Conservation (phyloP, 2,113 vertebrate genomes). For the Salvelinus namaycush region DNA sequence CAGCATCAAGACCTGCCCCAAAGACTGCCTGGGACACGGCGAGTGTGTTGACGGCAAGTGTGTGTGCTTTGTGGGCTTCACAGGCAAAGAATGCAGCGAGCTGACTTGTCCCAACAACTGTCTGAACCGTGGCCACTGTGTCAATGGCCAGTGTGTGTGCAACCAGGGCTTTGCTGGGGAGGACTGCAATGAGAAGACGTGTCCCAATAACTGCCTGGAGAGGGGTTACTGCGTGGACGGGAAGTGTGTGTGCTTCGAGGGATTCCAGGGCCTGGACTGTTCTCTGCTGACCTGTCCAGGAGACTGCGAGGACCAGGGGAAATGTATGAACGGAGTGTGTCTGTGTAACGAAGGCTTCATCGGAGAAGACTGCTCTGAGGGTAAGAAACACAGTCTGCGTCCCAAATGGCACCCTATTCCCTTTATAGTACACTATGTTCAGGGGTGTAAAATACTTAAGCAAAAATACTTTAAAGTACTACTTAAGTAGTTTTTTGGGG, state of each 20-base stretch:
- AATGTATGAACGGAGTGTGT: slow-evolving; percentile 80
- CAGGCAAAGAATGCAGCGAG: slow-evolving; percentile 80
- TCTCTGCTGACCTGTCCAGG: slow-evolving; percentile 74
- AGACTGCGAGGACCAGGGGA: slow-evolving; percentile 81
- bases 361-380: slow-evolving; percentile 83
- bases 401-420: background rate
- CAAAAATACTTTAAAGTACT: too few relatives aligned
- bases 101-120: slow-evolving; percentile 84
- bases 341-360: slow-evolving; percentile 84
- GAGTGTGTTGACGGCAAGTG: slow-evolving; percentile 86
- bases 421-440: background rate
- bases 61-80: slow-evolving; percentile 77
- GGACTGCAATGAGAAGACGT: slow-evolving; percentile 83
- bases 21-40: slow-evolving; percentile 78
- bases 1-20: slow-evolving; percentile 79
- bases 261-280: slow-evolving; percentile 81
- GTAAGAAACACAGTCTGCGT: slow-evolving; percentile 48
- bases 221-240: slow-evolving; percentile 82
- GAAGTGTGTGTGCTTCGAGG: slow-evolving; percentile 82
- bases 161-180: slow-evolving; percentile 80
- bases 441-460: too few relatives aligned
- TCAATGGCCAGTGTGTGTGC: slow-evolving; percentile 84
- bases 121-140: slow-evolving; percentile 78
- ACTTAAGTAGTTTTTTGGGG: too few relatives aligned
- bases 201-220: slow-evolving; percentile 80